Conservation (phyloP, 92 coral and sea anemone species). For the Blastomussa wellsi region DNA sequence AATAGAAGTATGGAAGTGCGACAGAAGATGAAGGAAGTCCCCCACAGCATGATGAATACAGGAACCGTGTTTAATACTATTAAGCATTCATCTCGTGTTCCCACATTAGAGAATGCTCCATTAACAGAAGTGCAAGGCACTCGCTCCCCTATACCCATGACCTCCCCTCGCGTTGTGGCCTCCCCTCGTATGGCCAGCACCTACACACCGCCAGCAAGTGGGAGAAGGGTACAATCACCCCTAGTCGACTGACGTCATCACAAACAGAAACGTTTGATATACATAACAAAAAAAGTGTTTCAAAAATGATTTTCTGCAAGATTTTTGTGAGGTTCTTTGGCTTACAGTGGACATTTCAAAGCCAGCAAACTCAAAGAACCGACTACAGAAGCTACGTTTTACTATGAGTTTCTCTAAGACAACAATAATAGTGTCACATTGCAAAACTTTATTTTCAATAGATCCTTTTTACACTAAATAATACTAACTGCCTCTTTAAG, state of each 20-base stretch:
- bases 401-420: not conserved
- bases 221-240: conserved; percentile 40
- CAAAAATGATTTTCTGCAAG: not conserved
- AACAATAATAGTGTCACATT: not conserved
- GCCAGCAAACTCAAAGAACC: not conserved
- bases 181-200: conserved; percentile 12
- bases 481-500: not conserved
- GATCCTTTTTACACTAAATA: not conserved
- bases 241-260: conserved; percentile 35
- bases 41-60: conserved; percentile 87
- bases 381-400: not conserved
- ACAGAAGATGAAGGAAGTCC: conserved; percentile 89
- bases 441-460: not conserved
- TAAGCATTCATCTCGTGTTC: conserved; percentile 31
- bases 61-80: conserved; percentile 52
- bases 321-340: not conserved
- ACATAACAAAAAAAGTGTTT: no score
- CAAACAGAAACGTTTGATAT: not conserved
- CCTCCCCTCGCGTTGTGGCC: conserved; percentile 14
- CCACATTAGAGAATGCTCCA: conserved; percentile 55
- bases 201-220: conserved; percentile 38
- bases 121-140: conserved; percentile 44
- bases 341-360: not conserved
- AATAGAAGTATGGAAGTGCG: conserved; percentile 92
- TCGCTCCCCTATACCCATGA: conserved; percentile 15